Base-by-base conservation (phyloP, 1,140 invertebrate genomes). In the Drosophila obscura region DNA sequence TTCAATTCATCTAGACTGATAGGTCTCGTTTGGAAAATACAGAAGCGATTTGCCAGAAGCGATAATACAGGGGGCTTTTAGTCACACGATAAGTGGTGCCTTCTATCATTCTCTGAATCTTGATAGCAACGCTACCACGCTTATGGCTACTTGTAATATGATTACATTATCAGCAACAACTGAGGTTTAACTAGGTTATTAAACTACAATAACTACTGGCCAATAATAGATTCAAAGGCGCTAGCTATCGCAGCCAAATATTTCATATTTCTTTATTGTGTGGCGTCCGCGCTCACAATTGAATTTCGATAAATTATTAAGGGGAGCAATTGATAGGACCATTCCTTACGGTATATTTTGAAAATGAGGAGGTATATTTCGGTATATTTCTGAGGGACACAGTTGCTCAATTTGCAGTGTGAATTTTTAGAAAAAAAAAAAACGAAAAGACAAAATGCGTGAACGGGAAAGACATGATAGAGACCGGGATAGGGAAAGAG, bases 401-500 rank as follows among this genome's bases (percentile, higher is more conserved):
- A 4, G 22, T 24, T 24, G 22, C 22, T 24, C 22, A 24, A 19
- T 1, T 19, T 19, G 19, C 19, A 19, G 19, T 19, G 19, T 19
- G 19, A 19, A 19, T 19, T 19, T 1, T 19, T 19, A 19, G 19
- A 19, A 19, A 19, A 19, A 16, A 19, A 48, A 48, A 31, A 9
- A 39, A 57, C 16, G 19, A 4, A 65, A 15, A 19, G 19, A 7
- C 3, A 45, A 51, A 73, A 79, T 79, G 77, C 55, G 77, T 1
- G 77, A 80, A 19, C 63, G 80, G 7, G 72, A 74, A 5, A 66
- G 67, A 13, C 64, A 72, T 0, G 77, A 87, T 4, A 46, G 87
- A 5, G 77, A 87, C 1, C 58, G 85, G 4, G 82, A 88, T 0
- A 19, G 75, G 5, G 77, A 88, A 0, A 24, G 83, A 1, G 75